Evolutionary conservation across 1,140 invertebrate genomes (phyloP).

Genomic region (Holcopasites calliopsidis): DNA sequence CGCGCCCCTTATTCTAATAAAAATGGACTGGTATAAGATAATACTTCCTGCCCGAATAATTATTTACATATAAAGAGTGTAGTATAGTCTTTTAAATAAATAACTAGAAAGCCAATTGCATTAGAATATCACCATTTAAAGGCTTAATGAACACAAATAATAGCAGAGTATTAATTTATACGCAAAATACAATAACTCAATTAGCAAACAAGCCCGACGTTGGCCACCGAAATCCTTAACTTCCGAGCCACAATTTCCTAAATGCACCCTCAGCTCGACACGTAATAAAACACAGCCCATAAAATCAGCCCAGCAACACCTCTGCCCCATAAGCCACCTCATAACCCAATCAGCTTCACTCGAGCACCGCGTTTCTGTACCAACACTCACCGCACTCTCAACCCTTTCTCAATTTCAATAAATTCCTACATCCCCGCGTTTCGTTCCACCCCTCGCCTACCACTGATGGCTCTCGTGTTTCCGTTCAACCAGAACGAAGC

Average conservation of each 20-base stretch:
- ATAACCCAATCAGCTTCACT: slow-evolving; percentile 10
- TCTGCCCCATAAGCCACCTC: not conserved
- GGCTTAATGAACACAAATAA: too few relatives aligned
- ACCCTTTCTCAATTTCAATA: slow-evolving; percentile 18
- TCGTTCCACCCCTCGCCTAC: too few relatives aligned
- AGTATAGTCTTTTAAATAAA: too few relatives aligned
- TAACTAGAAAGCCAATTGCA: too few relatives aligned
- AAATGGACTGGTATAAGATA: too few relatives aligned
- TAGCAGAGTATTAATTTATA: too few relatives aligned
- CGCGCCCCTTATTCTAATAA: too few relatives aligned
- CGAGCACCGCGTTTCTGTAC: too few relatives aligned
- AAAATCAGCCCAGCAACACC: not conserved
- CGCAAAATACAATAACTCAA: too few relatives aligned
- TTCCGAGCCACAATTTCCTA: not conserved
- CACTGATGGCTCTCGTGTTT: not conserved
- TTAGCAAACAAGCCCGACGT: not conserved
- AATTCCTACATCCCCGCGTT: not conserved
- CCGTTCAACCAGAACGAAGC: not conserved
- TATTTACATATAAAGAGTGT: too few relatives aligned
- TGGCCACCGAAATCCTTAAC: not conserved
- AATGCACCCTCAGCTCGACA: not conserved
- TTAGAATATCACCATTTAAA: too few relatives aligned
- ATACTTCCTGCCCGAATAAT: too few relatives aligned
- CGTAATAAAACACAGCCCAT: slow-evolving; percentile 8
- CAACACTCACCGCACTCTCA: not conserved